Base-by-base conservation (phyloP, 2,888 invertebrate species). In the Heliconius erato region DNA sequence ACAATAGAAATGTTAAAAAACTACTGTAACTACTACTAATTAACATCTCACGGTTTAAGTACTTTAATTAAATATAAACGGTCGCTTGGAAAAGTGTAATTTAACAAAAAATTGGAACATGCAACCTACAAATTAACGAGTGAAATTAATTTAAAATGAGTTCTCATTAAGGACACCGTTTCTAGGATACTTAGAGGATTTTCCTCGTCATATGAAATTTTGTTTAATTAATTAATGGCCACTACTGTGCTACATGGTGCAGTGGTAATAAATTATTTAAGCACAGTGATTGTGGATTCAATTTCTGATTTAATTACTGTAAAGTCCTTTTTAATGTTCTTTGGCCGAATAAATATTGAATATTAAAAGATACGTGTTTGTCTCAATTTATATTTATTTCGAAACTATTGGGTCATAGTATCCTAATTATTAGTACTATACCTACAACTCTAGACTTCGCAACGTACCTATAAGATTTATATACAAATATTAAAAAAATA, bases 11-110 rank as follows among this genome's bases (percentile, higher is more conserved):
- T 23, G 19, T 54, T 74, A 12, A 74, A 32, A 63, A 76, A 35
- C 76, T 72, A 76, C 32, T 16, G 35, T 40, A 59, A 76, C 59
- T 76, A 2, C 74, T 35, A n/a, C 67, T 78, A 78, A 78, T 78
- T 78, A 78, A 78, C 78, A 28, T 65, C 78, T 78, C 78, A 7
- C 40, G 19, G 65, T 44, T 32, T 67, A 23, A 67, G 44, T 44
- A 26, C 65, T 44, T 78, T 49, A 78, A 78, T 78, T 78, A 78
- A 78, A 78, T 78, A 67, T 78, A 78, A 78, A 78, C 67, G 78
- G 65, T 19, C 28, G 67, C 40, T 44, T 67, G 67, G 67, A 78
- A 78, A 67, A 65, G 40, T 78, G 78, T 78, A 78, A 78, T 78
- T 78, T 49, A 78, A 78, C 67, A 65, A 67, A 78, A 72, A 78